Evolutionary conservation across 2,888 invertebrate genomes (phyloP).

Genomic region (Agrotis exclamationis): DNA sequence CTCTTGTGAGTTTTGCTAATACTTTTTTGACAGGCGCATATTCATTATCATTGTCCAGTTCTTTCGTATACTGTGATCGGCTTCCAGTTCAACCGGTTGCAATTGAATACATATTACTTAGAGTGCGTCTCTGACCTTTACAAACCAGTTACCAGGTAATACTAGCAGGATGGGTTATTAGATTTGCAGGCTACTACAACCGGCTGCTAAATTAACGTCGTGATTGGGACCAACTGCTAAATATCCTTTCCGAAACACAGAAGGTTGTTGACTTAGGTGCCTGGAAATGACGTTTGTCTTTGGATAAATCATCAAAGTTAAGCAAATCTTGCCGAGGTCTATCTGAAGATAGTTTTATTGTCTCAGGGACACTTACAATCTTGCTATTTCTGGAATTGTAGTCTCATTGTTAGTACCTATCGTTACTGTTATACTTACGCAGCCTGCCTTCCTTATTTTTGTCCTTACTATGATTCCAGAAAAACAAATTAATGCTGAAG

Average conservation of each 20-base stretch:
- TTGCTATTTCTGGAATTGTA: too few relatives aligned
- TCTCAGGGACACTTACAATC: too few relatives aligned
- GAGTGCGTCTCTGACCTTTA: too few relatives aligned
- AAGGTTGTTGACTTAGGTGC: too few relatives aligned
- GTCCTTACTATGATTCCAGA: constrained; percentile 69
- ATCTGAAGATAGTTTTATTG: too few relatives aligned
- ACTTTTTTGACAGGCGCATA: constrained; percentile 37
- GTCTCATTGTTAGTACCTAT: too few relatives aligned
- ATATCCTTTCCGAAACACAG: too few relatives aligned
- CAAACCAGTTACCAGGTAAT: neutral
- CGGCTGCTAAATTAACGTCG: neutral
- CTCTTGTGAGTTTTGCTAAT: constrained; percentile 2
- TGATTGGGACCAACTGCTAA: too few relatives aligned
- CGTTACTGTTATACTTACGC: neutral
- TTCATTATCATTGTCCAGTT: neutral
- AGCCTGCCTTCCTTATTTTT: neutral
- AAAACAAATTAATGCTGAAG: constrained; percentile 74
- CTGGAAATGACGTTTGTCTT: too few relatives aligned
- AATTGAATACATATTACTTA: neutral
- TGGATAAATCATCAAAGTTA: too few relatives aligned
- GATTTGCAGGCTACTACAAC: neutral
- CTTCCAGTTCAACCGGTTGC: neutral
- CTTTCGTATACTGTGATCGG: too few relatives aligned
- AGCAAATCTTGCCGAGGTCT: too few relatives aligned
- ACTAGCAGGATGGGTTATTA: neutral